Conservation (phyloP, 1,140 invertebrate species). For the Monomorium pharaonis region DNA sequence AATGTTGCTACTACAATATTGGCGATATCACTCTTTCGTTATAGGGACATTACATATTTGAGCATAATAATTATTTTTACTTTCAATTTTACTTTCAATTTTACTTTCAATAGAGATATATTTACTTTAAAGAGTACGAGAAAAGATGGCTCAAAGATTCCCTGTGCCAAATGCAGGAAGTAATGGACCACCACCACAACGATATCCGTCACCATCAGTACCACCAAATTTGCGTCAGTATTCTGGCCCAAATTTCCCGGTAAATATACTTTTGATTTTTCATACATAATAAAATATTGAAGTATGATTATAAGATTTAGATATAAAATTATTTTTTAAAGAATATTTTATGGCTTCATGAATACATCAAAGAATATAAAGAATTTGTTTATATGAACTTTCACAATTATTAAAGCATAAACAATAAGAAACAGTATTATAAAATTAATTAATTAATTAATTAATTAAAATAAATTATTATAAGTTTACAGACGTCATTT, state of each 20-base stretch:
- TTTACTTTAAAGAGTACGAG: slow-evolving; percentile 13
- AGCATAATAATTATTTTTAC: too few relatives aligned
- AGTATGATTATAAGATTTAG: slow-evolving; percentile 16
- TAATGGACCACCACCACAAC: slow-evolving; percentile 86
- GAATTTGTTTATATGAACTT: too few relatives aligned
- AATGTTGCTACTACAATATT: too few relatives aligned
- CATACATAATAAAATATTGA: slow-evolving; percentile 27
- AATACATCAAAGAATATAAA: too few relatives aligned
- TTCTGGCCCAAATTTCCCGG: slow-evolving; percentile 87
- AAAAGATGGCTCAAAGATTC: slow-evolving; percentile 88
- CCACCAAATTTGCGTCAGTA: slow-evolving; percentile 87
- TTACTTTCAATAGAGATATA: background rate
- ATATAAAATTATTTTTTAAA: background rate
- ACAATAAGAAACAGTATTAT: too few relatives aligned
- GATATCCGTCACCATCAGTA: slow-evolving; percentile 86
- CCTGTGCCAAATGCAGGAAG: slow-evolving; percentile 85
- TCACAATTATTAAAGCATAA: too few relatives aligned
- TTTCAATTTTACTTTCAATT: background rate
- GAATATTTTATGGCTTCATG: too few relatives aligned
- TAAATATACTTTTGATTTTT: slow-evolving; percentile 76
- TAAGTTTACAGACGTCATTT: too few relatives aligned
- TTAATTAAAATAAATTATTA: too few relatives aligned
- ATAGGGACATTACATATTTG: background rate
- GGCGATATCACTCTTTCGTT: too few relatives aligned
- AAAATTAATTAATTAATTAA: too few relatives aligned